Evolutionary conservation across 2,888 invertebrate species (phyloP), one percentile per base, ranked within the genome.

Genomic region (Hydrotaea cyrtoneurina): DNA sequence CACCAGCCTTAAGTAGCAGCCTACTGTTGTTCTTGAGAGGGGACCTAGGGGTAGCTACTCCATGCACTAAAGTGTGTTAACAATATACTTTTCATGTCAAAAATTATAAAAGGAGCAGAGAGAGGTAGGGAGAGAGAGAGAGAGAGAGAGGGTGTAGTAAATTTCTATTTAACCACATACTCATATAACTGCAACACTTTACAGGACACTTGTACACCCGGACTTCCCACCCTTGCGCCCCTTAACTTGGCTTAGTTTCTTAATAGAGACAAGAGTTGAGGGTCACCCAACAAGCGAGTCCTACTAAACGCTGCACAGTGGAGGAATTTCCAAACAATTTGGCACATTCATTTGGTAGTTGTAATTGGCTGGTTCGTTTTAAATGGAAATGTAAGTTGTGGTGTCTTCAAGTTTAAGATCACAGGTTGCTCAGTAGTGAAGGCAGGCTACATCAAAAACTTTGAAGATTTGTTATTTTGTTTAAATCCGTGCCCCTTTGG

Each of bases 121-220:
- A n/a, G n/a, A n/a, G n/a, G n/a, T n/a, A n/a, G n/a, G n/a, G n/a
- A n/a, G n/a, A n/a, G n/a, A n/a, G n/a, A n/a, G n/a, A n/a, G n/a
- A n/a, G n/a, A n/a, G n/a, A n/a, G n/a, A n/a, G n/a, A n/a, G n/a
- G n/a, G 7, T 21, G 55, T 59, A 59, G 59, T 59, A 59, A 59
- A 59, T 59, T 59, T 59, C 4, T 59, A 59, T 59, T 59, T 59
- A 59, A 59, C 15, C 59, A 59, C 59, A 59, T 59, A 26, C 59
- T 50, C 50, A n/a, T 50, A 50, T 50, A 50, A 3, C n/a, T 50
- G 26, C 26, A 23, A 59, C 15, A 59, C 59, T 23, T 59, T 50
- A n/a, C n/a, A 50, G 50, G 26, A 26, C 10, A 59, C 59, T 57
- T 23, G 57, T 59, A 15, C 7, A 23, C 5, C 55, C 55, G 17